Base-by-base conservation (phyloP, 2,113 vertebrate genomes). In the Tetrax tetrax region DNA sequence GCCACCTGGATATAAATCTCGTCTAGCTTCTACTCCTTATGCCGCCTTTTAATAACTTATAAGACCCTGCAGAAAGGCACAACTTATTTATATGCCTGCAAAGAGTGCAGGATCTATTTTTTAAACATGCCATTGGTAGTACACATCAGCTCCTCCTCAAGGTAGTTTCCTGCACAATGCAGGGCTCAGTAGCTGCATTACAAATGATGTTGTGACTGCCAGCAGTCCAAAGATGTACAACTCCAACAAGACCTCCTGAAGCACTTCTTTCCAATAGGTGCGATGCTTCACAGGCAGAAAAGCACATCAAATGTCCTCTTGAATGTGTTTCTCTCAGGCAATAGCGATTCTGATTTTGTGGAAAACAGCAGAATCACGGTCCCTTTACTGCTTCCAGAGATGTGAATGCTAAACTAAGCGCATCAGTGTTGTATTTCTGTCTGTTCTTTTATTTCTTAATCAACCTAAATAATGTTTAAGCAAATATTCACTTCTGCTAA, bases 1-100 rank as follows among this genome's bases (percentile, higher is more conserved):
- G 48, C 28, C 57, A 93, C 38, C 45, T 38, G 54, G 56, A 59
- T 48, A 94, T 89, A 92, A 91, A 95, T 94, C 43, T 91, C 41
- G 50, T 57, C 33, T 31, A 66, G 54, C 43, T 95, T 80, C 70
- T 91, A 56, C 38, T 59, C 29, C 20, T 94, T 78, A 68, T 1
- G 1, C 13, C 53, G 51, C 28, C 54, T 91, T 93, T 91, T 51
- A 89, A 66, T 82, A 89, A 71, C 63, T 84, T 78, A 23, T 9
- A 87, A 91, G 71, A 77, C 59, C 18, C 57, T 90, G 47, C 37
- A 81, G 79, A 93, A 93, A 83, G 51, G 37, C 37, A 88, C 54
- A 81, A 80, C 19, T 90, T 82, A 87, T 70, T 87, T 78, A 81
- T 60, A 43, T 20, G 43, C n/a, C 53, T 54, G 56, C 25, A 85